Evolutionary conservation across 2,113 vertebrate species (phyloP).

Genomic region (Cheirogaleus medius): DNA sequence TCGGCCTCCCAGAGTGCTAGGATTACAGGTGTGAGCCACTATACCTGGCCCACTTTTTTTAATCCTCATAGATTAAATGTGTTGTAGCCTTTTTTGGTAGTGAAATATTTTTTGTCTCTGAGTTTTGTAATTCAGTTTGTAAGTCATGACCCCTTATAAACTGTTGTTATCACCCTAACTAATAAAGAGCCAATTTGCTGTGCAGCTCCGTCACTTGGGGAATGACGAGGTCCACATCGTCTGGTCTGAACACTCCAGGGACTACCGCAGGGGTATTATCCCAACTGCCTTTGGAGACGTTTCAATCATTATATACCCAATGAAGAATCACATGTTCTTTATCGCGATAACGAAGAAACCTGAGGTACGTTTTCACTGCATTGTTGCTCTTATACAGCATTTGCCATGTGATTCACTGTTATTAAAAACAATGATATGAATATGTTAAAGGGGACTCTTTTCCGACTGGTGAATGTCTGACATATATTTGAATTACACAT

Average conservation of each 20-base stretch:
- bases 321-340: constrained; percentile 99
- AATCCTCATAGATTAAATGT: constrained; percentile 57
- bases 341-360: constrained; percentile 97
- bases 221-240: constrained; percentile 99
- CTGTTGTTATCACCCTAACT: constrained; percentile 81
- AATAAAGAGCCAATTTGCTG: constrained; percentile 83
- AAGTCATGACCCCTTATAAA: constrained; percentile 79
- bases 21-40: too few relatives aligned
- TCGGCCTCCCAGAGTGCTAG: too few relatives aligned
- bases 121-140: constrained; percentile 83
- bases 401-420: not conserved
- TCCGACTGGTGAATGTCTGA: not conserved
- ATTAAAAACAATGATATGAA: not conserved
- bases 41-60: not conserved
- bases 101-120: constrained; percentile 77
- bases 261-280: constrained; percentile 97
- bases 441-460: accelerated
- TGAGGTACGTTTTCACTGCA: constrained; percentile 87
- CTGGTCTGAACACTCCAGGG: constrained; percentile 98
- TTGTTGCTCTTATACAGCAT: not conserved
- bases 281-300: constrained; percentile 99
- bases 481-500: not conserved
- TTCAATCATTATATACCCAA: constrained; percentile 97
- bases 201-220: constrained; percentile 98
- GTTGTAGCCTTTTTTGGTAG: constrained; percentile 73